Evolutionary conservation across 2,113 vertebrate genomes (phyloP).

Genomic region (Dasypus novemcinctus): DNA sequence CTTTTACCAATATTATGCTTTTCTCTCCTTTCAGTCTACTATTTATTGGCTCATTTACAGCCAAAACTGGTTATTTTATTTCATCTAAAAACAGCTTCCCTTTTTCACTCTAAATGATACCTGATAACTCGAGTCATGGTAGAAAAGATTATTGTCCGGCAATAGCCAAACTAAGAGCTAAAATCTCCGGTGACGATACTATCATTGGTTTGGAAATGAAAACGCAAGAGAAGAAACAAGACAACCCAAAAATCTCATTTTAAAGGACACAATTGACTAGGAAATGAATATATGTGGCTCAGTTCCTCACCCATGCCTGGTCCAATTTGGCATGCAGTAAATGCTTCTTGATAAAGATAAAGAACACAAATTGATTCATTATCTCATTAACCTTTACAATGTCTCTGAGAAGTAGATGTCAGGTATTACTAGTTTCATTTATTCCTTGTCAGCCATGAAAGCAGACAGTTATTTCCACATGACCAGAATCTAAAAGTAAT

Average conservation of each 20-base stretch:
- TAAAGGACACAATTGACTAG: background rate
- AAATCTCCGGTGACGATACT: background rate
- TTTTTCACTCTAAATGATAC: background rate
- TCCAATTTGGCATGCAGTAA: background rate
- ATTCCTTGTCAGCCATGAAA: background rate
- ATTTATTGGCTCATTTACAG: background rate
- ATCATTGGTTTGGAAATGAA: conserved; percentile 21
- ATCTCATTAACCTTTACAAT: background rate
- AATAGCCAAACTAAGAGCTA: background rate
- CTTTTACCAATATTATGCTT: background rate
- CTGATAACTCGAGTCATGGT: background rate
- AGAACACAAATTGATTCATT: background rate
- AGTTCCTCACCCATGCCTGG: background rate
- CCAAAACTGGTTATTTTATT: background rate
- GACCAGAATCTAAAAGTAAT: background rate
- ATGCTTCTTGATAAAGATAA: conserved; percentile 5
- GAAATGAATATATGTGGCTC: background rate
- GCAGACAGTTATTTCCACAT: background rate
- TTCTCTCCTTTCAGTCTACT: background rate
- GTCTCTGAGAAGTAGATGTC: background rate
- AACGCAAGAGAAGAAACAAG: background rate
- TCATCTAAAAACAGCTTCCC: background rate
- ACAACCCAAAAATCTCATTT: conserved; percentile 31
- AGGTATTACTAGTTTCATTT: background rate
- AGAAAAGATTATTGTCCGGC: background rate